phyloP scores from a whole-genome alignment of 2,888 invertebrate species.

The Orthosia gothica region DNA sequence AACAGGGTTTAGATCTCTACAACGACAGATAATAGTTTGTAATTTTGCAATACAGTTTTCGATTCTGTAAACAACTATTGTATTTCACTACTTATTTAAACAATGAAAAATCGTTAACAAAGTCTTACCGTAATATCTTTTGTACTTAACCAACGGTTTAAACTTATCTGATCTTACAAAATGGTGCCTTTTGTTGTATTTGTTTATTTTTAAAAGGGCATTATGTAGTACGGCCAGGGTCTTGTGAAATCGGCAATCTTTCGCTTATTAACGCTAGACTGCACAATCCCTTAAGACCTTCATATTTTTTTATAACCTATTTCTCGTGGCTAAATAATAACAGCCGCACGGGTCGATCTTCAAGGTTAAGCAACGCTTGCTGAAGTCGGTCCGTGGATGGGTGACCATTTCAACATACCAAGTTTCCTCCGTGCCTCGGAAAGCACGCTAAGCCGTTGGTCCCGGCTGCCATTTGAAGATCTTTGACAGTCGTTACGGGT shows the following conservation, averaged over 20 bases:
- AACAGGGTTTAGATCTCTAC: too few relatives aligned
- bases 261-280: background rate
- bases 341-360: too few relatives aligned
- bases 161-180: slow-evolving; percentile 45
- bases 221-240: background rate
- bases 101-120: slow-evolving; percentile 26
- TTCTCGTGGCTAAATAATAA: too few relatives aligned
- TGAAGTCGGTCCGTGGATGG: too few relatives aligned
- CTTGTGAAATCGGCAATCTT: background rate
- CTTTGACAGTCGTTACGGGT: too few relatives aligned
- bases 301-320: background rate
- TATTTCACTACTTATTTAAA: background rate
- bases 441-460: too few relatives aligned
- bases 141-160: slow-evolving; percentile 27
- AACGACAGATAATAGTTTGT: background rate
- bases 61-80: slow-evolving; percentile 6
- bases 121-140: slow-evolving; percentile 6
- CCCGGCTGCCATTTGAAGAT: too few relatives aligned
- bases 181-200: slow-evolving; percentile 30
- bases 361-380: too few relatives aligned
- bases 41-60: background rate
- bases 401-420: too few relatives aligned
- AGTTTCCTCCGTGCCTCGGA: too few relatives aligned
- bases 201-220: slow-evolving; percentile 14
- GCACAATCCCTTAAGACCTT: background rate